Conservation (phyloP, 2,888 invertebrate genomes). For the Drosophila hawaiiensis region DNA sequence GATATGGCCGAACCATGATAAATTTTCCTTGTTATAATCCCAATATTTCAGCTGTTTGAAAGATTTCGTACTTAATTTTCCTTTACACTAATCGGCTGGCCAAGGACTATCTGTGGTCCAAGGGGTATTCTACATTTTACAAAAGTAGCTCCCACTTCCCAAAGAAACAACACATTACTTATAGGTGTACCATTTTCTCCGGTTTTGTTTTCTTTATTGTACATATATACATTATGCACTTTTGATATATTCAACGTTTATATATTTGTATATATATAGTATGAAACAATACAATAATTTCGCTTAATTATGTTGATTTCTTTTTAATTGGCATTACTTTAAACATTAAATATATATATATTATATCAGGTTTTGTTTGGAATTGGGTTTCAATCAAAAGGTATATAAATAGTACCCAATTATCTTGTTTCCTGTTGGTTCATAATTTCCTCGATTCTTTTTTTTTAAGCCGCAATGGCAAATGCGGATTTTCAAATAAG, state of each 20-base stretch:
- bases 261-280: conserved; percentile 11
- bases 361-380: conserved; percentile 1
- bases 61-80: too few relatives aligned
- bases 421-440: conserved; percentile 23
- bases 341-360: conserved; percentile 18
- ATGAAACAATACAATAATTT: conserved; percentile 22
- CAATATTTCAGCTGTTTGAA: too few relatives aligned
- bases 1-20: too few relatives aligned
- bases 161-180: conserved; percentile 27
- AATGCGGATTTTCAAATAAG: conserved; percentile 30
- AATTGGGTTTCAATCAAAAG: conserved; percentile 10
- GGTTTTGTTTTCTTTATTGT: conserved; percentile 3
- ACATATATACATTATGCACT: conserved; percentile 30
- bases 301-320: conserved; percentile 18
- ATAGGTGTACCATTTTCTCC: conserved; percentile 27
- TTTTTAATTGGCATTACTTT: conserved; percentile 13
- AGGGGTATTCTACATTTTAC: not conserved
- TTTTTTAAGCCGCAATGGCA: conserved; percentile 40
- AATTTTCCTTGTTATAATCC: too few relatives aligned
- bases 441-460: conserved; percentile 5
- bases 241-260: conserved; percentile 24
- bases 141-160: conserved; percentile 32
- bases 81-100: too few relatives aligned
- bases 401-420: conserved; percentile 39
- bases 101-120: not conserved